Percentiles rank a stretch among this genome's conserved stretches.
phyloP scores from a whole-genome alignment of 2,797 vertebrate genomes.

The Phataginus tetradactyla region DNA sequence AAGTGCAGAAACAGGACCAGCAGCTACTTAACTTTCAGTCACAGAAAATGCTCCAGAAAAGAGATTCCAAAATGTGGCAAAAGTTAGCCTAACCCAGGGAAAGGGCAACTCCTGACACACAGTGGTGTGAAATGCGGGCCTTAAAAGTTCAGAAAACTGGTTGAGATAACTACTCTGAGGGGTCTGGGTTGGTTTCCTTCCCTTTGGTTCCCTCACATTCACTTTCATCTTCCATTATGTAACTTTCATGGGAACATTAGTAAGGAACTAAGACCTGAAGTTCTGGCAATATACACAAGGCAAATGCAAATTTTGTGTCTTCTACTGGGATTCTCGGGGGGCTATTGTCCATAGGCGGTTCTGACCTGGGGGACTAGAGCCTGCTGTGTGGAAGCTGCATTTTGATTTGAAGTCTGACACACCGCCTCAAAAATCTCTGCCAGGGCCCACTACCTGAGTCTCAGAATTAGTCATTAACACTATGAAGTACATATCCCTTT shows the following conservation, averaged over 20 bases:
- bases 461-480: constrained; percentile 56
- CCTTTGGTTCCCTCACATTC: not conserved
- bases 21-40: constrained; percentile 56
- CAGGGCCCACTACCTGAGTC: constrained; percentile 16
- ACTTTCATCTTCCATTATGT: constrained; percentile 59
- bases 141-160: not conserved
- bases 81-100: constrained; percentile 65
- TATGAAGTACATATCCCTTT: constrained; percentile 45
- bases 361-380: constrained; percentile 9
- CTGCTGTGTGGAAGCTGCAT: not conserved
- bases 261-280: constrained; percentile 26
- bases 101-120: constrained; percentile 48
- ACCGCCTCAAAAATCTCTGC: constrained; percentile 15
- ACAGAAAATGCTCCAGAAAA: constrained; percentile 60
- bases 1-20: constrained; percentile 66
- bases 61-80: constrained; percentile 56
- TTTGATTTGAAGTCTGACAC: constrained; percentile 52
- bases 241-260: constrained; percentile 3
- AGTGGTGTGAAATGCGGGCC: not conserved
- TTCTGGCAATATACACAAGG: not conserved
- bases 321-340: not conserved
- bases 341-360: not conserved
- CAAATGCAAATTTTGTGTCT: constrained; percentile 19
- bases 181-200: not conserved
- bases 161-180: not conserved